Conservation (phyloP, 2,797 vertebrate species). For the Girardinus metallicus region DNA sequence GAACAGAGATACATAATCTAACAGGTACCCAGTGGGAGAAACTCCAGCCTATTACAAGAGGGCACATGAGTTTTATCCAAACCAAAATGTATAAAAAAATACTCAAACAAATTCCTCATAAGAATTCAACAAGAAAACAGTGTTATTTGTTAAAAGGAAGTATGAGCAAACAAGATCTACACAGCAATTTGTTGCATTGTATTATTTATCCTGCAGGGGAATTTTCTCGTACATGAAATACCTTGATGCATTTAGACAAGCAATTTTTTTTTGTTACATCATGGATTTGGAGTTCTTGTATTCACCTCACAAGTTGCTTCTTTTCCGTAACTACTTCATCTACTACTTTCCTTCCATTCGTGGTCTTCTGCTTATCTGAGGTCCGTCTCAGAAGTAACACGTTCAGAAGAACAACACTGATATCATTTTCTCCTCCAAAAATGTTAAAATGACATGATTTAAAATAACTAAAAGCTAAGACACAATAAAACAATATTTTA, state of each 20-base stretch:
- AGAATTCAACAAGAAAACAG: too few species aligned
- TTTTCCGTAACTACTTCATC: neutral
- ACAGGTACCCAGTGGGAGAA: slow-evolving; percentile 25
- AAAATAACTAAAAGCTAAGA: neutral
- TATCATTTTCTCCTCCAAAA: neutral
- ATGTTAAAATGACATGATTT: neutral
- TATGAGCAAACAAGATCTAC: neutral
- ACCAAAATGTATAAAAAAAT: slow-evolving; percentile 9
- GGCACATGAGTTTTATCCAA: slow-evolving; percentile 12
- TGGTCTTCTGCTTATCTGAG: neutral
- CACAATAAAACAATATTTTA: neutral
- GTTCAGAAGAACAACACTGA: neutral
- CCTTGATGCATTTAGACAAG: neutral
- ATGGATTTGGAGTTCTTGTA: neutral
- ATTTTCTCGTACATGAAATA: neutral
- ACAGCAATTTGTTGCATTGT: neutral
- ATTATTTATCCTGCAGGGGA: neutral
- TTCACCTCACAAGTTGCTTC: neutral
- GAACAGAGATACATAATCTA: slow-evolving; percentile 9
- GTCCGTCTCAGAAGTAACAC: neutral
- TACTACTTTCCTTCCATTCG: neutral
- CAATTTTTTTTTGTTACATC: neutral
- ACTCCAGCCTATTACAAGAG: slow-evolving; percentile 12
- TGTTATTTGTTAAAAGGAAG: neutral
- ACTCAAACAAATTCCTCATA: neutral